A percentile compares a stretch with the other conserved stretches of the same genome.
phyloP scores from a whole-genome alignment of 2,888 invertebrate species.

The Patella caerulea region DNA sequence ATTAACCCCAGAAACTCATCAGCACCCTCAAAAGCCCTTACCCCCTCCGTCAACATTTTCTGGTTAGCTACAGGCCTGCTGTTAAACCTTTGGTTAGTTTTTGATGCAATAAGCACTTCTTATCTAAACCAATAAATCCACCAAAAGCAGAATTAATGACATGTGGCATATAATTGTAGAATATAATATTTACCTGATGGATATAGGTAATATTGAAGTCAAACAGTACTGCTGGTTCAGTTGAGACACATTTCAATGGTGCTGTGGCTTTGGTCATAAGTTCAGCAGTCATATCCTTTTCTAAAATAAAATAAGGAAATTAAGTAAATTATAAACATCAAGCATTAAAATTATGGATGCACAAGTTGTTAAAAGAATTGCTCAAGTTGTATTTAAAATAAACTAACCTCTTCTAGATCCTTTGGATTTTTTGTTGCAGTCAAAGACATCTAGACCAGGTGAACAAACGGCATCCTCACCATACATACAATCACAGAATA shows the following conservation, averaged over 20 bases:
- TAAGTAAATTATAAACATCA: background rate
- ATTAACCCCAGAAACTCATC: too few relatives aligned
- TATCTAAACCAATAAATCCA: too few relatives aligned
- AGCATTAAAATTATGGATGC: too few relatives aligned
- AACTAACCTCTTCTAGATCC: background rate
- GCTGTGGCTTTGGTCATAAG: conserved; percentile 24
- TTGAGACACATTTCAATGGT: conserved; percentile 37
- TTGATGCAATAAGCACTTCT: too few relatives aligned
- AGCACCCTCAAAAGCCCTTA: too few relatives aligned
- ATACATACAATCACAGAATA: conserved; percentile 42
- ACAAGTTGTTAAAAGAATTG: too few relatives aligned
- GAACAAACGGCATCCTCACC: conserved; percentile 28
- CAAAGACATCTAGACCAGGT: conserved; percentile 34
- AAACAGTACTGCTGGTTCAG: conserved; percentile 16
- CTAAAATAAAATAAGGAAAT: conserved; percentile 18
- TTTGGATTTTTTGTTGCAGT: conserved; percentile 27
- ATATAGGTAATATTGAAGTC: conserved; percentile 16
- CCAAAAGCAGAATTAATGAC: too few relatives aligned
- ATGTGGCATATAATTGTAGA: too few relatives aligned
- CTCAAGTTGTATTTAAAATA: too few relatives aligned
- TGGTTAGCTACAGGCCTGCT: too few relatives aligned
- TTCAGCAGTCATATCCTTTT: conserved; percentile 38
- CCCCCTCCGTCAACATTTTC: too few relatives aligned
- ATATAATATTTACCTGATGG: conserved; percentile 10
- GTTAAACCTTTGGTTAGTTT: too few relatives aligned